Percentiles rank a stretch among this genome's conserved stretches.
Evolutionary conservation across 2,797 vertebrate genomes (phyloP).

Genomic region (Lutjanus argentimaculatus): DNA sequence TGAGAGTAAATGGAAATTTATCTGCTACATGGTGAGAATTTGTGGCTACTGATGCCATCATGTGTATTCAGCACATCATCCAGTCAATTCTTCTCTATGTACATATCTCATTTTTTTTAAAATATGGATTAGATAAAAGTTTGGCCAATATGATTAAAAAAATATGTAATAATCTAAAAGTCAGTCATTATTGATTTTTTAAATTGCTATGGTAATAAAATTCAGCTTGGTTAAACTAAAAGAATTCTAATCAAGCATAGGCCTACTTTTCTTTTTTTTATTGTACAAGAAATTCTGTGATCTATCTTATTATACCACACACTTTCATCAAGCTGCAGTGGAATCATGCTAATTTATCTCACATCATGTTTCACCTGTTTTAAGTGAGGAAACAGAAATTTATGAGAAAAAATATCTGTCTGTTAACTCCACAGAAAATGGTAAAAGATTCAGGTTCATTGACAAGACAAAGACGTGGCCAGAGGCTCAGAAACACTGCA

Average conservation of each 20-base stretch:
- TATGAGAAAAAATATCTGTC: not conserved
- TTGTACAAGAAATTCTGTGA: not conserved
- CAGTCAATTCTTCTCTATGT: no score
- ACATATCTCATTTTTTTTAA: no score
- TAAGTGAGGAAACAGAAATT: not conserved
- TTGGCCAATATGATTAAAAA: no score
- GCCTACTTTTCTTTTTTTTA: no score
- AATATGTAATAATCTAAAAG: no score
- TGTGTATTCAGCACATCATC: no score
- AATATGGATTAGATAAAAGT: no score
- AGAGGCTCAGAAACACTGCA: not conserved
- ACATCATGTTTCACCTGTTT: not conserved
- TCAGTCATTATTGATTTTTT: not conserved
- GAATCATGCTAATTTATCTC: not conserved
- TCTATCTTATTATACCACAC: not conserved
- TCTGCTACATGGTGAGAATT: constrained; percentile 35
- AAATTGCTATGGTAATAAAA: not conserved
- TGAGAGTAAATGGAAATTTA: accelerated
- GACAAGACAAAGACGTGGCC: accelerated
- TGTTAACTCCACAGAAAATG: not conserved
- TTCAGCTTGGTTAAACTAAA: no score
- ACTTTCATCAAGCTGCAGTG: not conserved
- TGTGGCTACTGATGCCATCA: not conserved
- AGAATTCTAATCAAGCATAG: no score
- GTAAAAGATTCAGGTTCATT: accelerated